phyloP scores from a whole-genome alignment of 2,797 vertebrate species.

The Phylloscopus collybita region DNA sequence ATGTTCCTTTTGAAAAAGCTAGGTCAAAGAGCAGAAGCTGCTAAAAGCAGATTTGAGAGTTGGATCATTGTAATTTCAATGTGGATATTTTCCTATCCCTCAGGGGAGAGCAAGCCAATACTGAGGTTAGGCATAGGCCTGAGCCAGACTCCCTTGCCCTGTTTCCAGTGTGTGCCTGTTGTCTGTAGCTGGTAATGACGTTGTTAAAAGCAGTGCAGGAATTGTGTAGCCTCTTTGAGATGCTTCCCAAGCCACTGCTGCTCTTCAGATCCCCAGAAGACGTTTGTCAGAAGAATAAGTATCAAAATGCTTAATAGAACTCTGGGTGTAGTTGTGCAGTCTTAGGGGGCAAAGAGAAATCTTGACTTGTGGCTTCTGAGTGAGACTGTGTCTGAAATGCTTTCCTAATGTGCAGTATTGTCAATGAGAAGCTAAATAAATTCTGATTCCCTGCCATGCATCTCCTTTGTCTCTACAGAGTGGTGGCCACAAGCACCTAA shows the following conservation, averaged over 20 bases:
- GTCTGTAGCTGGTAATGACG: neutral
- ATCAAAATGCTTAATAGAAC: neutral
- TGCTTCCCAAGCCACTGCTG: neutral
- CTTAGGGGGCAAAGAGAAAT: neutral
- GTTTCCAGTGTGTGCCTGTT: neutral
- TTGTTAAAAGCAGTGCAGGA: neutral
- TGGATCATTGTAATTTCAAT: neutral
- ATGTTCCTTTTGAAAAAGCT: neutral
- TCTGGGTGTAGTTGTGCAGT: neutral
- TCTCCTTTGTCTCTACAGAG: neutral
- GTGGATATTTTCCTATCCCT: slow-evolving; percentile 2
- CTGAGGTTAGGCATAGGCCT: neutral
- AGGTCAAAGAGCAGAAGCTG: neutral
- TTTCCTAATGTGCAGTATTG: neutral
- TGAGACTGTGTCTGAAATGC: neutral
- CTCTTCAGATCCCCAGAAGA: neutral
- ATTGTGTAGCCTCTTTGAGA: neutral
- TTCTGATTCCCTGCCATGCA: neutral
- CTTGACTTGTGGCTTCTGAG: neutral
- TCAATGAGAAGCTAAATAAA: neutral
- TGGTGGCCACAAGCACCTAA: neutral
- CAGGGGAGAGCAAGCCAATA: neutral
- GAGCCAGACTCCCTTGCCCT: neutral
- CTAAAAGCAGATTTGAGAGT: neutral
- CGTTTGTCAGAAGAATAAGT: neutral